Evolutionary conservation across 1,140 invertebrate genomes (phyloP).

Genomic region (Diachasmimorpha longicaudata): DNA sequence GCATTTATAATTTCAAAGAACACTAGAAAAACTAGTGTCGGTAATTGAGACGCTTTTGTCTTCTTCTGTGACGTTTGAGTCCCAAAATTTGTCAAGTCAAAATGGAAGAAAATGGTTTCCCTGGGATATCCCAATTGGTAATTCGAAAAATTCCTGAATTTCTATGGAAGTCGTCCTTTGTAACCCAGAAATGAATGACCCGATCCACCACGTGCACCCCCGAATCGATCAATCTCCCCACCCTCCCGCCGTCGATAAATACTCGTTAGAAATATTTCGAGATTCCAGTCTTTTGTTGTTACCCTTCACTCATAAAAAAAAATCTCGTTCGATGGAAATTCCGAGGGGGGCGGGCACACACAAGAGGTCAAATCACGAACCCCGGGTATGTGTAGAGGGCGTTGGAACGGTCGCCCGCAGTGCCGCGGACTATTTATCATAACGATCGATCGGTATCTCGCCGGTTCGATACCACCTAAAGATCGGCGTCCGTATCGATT

Average conservation of each 20-base stretch:
- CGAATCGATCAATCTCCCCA: too few relatives aligned
- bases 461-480: conserved; percentile 46
- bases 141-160: too few relatives aligned
- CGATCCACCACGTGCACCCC: too few relatives aligned
- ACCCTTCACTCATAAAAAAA: background rate
- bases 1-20: too few relatives aligned
- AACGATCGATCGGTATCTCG: conserved; percentile 61
- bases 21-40: too few relatives aligned
- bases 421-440: conserved; percentile 62
- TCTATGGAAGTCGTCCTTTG: too few relatives aligned
- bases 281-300: background rate
- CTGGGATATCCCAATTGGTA: too few relatives aligned
- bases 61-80: too few relatives aligned
- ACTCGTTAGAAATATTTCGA: background rate
- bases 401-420: conserved; percentile 58
- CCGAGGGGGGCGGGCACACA: background rate
- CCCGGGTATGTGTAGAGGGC: conserved; percentile 39
- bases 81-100: too few relatives aligned
- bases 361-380: conserved; percentile 18
- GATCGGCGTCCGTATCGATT: conserved; percentile 58
- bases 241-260: background rate
- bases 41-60: too few relatives aligned
- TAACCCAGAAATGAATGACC: too few relatives aligned
- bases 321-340: conserved; percentile 12
- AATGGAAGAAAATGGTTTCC: too few relatives aligned